These are phyloP conservation scores for Synchiropus splendidus DNA, from an alignment of 2,113 vertebrate species.

Conservation along the genomic window DNA sequence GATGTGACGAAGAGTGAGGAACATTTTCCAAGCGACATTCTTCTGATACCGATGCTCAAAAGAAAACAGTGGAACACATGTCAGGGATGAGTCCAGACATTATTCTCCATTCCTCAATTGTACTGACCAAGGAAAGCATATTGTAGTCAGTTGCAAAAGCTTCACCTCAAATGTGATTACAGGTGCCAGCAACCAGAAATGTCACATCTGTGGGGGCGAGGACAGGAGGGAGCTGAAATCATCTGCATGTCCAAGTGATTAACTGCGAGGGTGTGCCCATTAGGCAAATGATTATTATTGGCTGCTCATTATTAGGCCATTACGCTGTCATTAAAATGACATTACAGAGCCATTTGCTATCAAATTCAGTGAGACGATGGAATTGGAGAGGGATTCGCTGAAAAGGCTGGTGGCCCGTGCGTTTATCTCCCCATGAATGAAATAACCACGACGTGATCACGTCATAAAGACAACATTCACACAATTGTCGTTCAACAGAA, in stretches of 20 bases:
- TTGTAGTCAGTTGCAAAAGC: no score
- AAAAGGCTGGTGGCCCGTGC: no score
- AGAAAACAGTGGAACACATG: no score
- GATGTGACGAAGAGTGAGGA: no score
- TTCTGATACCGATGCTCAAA: slow-evolving; percentile 2
- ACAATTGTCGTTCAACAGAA: neutral
- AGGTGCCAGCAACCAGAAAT: no score
- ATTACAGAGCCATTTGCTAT: slow-evolving; percentile 33
- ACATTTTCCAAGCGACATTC: neutral
- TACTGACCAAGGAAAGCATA: no score
- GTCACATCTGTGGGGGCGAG: slow-evolving; percentile 1
- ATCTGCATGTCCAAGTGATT: slow-evolving; percentile 42
- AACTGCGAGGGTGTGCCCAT: slow-evolving; percentile 33
- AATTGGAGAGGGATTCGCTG: no score
- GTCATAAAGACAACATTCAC: neutral
- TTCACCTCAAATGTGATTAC: no score
- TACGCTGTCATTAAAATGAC: slow-evolving; percentile 44
- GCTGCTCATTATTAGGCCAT: slow-evolving; percentile 49
- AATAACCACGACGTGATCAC: slow-evolving; percentile 5
- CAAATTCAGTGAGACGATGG: no score
- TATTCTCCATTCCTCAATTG: no score
- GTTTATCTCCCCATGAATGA: no score
- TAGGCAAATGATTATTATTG: slow-evolving; percentile 51
- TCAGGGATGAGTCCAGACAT: no score
- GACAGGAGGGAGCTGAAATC: neutral